Evolutionary conservation across 2,888 invertebrate genomes (phyloP), one percentile per base, ranked within the genome.

Genomic region (Lasioglossum leucozonium): DNA sequence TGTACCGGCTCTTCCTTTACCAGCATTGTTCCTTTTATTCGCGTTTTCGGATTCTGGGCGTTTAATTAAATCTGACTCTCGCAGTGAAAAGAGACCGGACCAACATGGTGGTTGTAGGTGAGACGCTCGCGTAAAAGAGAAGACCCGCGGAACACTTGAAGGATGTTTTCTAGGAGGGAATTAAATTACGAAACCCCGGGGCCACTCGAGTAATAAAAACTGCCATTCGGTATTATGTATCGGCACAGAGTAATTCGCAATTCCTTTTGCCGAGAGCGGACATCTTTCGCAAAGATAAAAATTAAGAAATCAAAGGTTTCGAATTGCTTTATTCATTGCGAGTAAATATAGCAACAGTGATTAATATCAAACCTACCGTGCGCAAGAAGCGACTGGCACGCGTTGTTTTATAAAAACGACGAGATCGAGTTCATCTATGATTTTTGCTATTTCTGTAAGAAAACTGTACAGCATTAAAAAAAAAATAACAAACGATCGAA

Each of bases 11-110:
- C 34, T 34, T 37, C 42, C 42, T 58, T 71, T 47, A 40, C 16
- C 22, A 44, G 51, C 34, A 30, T 65, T 62, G 71, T 40, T 69
- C 40, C 26, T 13, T 58, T 65, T 47, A 16, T 51, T 74, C 30
- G 47, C 40, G n/a, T 58, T 72, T 67, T 58, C 73, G 69, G 62
- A 77, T 81, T 79, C 82, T 76, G 76, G 77, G 55, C 72, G 82
- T 88, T 86, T 84, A 90, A 90, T 90, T 87, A 89, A 86, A 90
- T 90, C 82, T 79, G 62, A 73, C 13, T 26, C 71, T 78, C 78
- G 73, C 78, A 71, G 62, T 47, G 79, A 72, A 83, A 80, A 81
- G 81, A 73, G 72, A 42, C 74, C 40, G 67, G 22, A 22, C 34
- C 76, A 42, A 34, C 34, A 40, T 30, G 65, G 77, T 65, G 74